Evolutionary conservation across 2,888 invertebrate species (phyloP).

Genomic region (Nomada flava): DNA sequence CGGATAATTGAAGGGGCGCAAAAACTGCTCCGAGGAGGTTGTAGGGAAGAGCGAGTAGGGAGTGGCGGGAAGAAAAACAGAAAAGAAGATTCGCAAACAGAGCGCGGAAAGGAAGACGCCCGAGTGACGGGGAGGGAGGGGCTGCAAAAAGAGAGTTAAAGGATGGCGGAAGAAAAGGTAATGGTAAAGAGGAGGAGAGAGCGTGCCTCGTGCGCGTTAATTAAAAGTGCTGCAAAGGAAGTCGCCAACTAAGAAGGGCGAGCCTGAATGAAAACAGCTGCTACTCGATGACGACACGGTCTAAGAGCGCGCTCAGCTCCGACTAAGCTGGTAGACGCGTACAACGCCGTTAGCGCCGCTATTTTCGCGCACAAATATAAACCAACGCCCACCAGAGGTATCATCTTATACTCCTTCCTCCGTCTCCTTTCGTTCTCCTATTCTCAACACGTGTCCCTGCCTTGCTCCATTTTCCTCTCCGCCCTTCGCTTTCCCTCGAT

Average conservation of each 20-base stretch:
- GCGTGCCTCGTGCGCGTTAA: slow-evolving; percentile 63
- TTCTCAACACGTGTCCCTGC: neutral
- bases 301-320: slow-evolving; percentile 62
- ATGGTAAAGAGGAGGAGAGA: slow-evolving; percentile 7
- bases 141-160: neutral
- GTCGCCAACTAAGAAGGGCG: slow-evolving; percentile 80
- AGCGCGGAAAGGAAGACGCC: neutral
- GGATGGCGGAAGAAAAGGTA: slow-evolving; percentile 8
- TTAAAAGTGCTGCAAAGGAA: slow-evolving; percentile 77
- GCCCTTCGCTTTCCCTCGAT: neutral
- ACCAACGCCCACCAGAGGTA: slow-evolving; percentile 67
- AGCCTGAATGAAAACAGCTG: slow-evolving; percentile 83
- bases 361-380: slow-evolving; percentile 79
- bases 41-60: neutral
- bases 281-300: slow-evolving; percentile 79
- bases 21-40: neutral
- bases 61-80: neutral
- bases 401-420: neutral
- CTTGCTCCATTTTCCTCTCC: neutral
- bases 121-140: neutral
- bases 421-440: neutral
- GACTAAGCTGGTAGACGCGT: slow-evolving; percentile 28
- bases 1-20: neutral
- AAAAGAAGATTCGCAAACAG: slow-evolving; percentile 23
- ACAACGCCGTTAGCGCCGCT: slow-evolving; percentile 64